Conservation (phyloP, 2,888 invertebrate genomes). For the Pantelozetes paolii region DNA sequence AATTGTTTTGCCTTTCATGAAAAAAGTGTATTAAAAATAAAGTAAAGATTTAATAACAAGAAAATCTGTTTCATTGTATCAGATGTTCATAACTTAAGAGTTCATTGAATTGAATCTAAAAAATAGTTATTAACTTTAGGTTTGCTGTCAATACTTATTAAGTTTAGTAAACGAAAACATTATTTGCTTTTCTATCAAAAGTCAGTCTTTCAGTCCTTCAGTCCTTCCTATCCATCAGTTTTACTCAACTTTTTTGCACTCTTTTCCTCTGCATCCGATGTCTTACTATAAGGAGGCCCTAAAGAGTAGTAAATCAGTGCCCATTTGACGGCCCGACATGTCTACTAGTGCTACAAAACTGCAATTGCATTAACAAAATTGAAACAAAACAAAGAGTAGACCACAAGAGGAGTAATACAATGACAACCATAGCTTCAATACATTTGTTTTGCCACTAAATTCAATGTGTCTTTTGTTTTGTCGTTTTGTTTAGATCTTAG, state of each 20-base stretch:
- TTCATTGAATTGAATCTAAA: background rate
- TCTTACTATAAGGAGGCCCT: slow-evolving; percentile 27
- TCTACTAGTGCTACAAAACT: background rate
- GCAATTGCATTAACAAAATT: slow-evolving; percentile 36
- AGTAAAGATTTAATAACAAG: background rate
- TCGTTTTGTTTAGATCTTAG: slow-evolving; percentile 17
- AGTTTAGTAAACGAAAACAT: background rate
- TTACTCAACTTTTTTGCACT: background rate
- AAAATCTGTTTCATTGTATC: background rate
- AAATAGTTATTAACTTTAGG: slow-evolving; percentile 8
- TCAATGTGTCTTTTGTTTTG: slow-evolving; percentile 29
- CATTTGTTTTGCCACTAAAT: slow-evolving; percentile 20
- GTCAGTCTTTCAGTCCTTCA: slow-evolving; percentile 1
- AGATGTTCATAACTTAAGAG: background rate
- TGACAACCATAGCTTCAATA: slow-evolving; percentile 14
- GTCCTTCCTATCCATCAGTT: no score
- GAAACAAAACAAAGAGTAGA: slow-evolving; percentile 28
- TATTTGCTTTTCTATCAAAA: background rate
- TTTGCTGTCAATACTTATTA: background rate
- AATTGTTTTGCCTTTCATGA: background rate
- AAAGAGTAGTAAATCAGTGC: slow-evolving; percentile 36
- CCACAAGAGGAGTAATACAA: background rate
- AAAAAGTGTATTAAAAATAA: background rate
- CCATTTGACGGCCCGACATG: slow-evolving; percentile 3
- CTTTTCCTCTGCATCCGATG: background rate